Evolutionary conservation across 2,888 invertebrate genomes (phyloP).

Genomic region (Lasioglossum malachurum): DNA sequence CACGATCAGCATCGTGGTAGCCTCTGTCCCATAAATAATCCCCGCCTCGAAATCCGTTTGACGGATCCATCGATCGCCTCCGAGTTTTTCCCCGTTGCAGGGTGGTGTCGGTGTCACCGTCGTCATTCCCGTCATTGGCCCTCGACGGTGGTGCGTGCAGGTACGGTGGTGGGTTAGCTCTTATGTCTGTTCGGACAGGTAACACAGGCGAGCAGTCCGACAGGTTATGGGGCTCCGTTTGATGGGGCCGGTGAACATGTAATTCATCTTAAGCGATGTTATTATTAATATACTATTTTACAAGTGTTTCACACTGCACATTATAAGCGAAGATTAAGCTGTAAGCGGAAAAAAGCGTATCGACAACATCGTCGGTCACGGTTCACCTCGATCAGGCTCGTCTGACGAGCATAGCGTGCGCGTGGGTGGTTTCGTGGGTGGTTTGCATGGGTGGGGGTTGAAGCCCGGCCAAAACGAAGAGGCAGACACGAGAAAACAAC

Average conservation of each 20-base stretch:
- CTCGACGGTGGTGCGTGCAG: slow-evolving; percentile 40
- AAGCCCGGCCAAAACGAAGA: slow-evolving; percentile 51
- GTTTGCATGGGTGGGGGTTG: slow-evolving; percentile 34
- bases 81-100: slow-evolving; percentile 46
- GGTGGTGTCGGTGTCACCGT: slow-evolving; percentile 54
- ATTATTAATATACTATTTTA: no score
- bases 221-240: slow-evolving; percentile 66
- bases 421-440: background rate
- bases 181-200: slow-evolving; percentile 52
- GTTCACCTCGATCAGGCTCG: slow-evolving; percentile 24
- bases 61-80: slow-evolving; percentile 67
- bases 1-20: slow-evolving; percentile 2
- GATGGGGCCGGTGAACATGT: slow-evolving; percentile 69
- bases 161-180: slow-evolving; percentile 35
- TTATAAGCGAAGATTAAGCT: background rate
- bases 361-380: slow-evolving; percentile 41
- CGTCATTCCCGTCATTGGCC: slow-evolving; percentile 36
- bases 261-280: slow-evolving; percentile 36
- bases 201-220: slow-evolving; percentile 59
- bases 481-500: slow-evolving; percentile 40
- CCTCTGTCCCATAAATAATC: slow-evolving; percentile 66
- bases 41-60: slow-evolving; percentile 66
- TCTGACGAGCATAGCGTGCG: background rate
- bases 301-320: no score
- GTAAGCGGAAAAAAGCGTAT: background rate